phyloP scores from a whole-genome alignment of 2,888 invertebrate genomes.

The Melanostoma scalare region DNA sequence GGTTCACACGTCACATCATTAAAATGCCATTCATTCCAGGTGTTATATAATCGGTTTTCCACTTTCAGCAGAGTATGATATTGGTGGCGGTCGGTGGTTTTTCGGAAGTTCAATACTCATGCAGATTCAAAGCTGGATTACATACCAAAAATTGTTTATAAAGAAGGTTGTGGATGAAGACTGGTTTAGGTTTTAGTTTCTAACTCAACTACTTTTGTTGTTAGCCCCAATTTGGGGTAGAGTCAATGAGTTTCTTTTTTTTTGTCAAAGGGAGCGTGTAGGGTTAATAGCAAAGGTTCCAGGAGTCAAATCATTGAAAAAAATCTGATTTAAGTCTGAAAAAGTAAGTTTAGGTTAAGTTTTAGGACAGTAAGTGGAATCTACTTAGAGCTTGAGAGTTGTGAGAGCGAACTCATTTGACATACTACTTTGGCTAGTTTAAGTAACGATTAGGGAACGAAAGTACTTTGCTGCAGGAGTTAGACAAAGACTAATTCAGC shows the following conservation, averaged over 20 bases:
- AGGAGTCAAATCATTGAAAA: neutral
- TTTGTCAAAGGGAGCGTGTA: neutral
- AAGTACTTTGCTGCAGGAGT: too few relatives aligned
- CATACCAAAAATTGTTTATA: conserved; percentile 31
- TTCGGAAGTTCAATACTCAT: conserved; percentile 69
- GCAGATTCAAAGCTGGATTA: conserved; percentile 54
- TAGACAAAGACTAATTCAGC: too few relatives aligned
- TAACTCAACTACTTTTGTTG: conserved; percentile 62
- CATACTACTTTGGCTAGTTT: too few relatives aligned
- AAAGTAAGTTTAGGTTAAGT: neutral
- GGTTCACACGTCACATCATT: conserved; percentile 64
- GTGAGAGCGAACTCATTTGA: too few relatives aligned
- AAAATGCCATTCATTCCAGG: conserved; percentile 72
- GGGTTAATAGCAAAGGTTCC: conserved; percentile 50
- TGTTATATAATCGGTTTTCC: conserved; percentile 56
- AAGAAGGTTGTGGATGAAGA: conserved; percentile 47
- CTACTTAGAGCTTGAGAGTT: too few relatives aligned
- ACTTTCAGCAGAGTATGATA: conserved; percentile 2
- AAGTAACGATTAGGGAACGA: too few relatives aligned
- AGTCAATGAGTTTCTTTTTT: conserved; percentile 34
- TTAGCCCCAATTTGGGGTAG: conserved; percentile 52
- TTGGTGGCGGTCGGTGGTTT: conserved; percentile 7
- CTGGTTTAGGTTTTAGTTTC: conserved; percentile 6
- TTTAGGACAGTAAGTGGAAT: too few relatives aligned
- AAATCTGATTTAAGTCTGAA: neutral